Evolutionary conservation across 2,888 invertebrate genomes (phyloP), one percentile per base, ranked within the genome.

Genomic region (Spodoptera picta): DNA sequence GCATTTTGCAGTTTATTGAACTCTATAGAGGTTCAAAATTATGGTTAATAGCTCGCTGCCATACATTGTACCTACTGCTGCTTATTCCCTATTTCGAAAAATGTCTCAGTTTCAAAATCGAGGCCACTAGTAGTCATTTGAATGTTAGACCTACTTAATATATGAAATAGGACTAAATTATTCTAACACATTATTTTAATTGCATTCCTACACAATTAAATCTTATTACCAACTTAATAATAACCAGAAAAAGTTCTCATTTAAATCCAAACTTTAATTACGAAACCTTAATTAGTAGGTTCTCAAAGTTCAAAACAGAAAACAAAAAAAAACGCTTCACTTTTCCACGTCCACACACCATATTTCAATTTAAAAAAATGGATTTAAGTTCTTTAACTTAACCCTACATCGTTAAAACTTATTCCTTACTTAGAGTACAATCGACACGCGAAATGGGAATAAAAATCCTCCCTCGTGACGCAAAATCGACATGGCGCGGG

Each of bases 401-500:
- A 55, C 12, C 59, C 36, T 12, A 53, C 71, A 59, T 71, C 71
- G 58, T 71, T 71, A 71, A 59, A 77, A 79, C 64, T 73, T 60
- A 64, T 46, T 62, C 0, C 52, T 10, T 60, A 68, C 61, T 76
- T 51, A 58, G 67, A 69, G 68, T 73, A 67, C 53, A 70, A 70
- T 69, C 54, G 59, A 49, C 58, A 58, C n/a, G 51, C 43, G 50
- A 57, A 60, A 62, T 52, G 57, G 72, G 74, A 77, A 80, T 79
- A 72, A 81, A 65, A 67, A 60, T 62, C 12, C 49, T 56, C 54
- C 49, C 61, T 82, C 85, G 83, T 87, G 83, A 79, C 62, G 65
- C 71, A 86, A 83, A 81, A 88, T 89, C 88, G 90, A 88, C 88
- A 83, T 80, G 43, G 75, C 72, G 81, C 79, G 85, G 87, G 80